Base-by-base conservation (phyloP, 35 echinoderm and acorn worm species). In the Ophioderma brevispina region DNA sequence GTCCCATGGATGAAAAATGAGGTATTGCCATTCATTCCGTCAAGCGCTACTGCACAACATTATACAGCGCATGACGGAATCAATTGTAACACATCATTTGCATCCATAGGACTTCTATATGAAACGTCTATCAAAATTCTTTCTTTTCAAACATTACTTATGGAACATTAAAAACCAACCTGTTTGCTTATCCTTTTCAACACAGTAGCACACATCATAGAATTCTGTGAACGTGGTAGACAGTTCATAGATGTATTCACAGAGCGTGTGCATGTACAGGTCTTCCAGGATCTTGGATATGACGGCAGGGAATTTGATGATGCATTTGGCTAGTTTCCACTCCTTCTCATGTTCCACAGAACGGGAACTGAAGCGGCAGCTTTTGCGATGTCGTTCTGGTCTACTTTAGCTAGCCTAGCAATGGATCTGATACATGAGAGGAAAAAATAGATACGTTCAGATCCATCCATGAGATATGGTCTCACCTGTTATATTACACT, bases 151-250 rank as follows among this genome's bases (percentile, higher is more conserved):
- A n/a, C n/a, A n/a, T n/a, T n/a, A n/a, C n/a, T n/a, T n/a, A n/a
- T n/a, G n/a, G n/a, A n/a, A n/a, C n/a, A n/a, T n/a, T n/a, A n/a
- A n/a, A n/a, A n/a, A n/a, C n/a, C n/a, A n/a, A 46, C 41, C 41
- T 8, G 41, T 46, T 17, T 46, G 41, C 41, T 46, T 46, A 46
- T 46, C n/a, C n/a, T n/a, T n/a, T 38, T 90, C 87, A 21, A 98
- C 94, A 40, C 96, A 98, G 50, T 98, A 98, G 76, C 96, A 98
- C 49, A 87, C 90, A 38, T 98, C 96, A 40, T 98, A 98, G 91
- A 98, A 98, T 49, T 98, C 96, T 32, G 97, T 99, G 88, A 99
- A 99, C 0, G 94, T 99, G 40, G 91, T 99, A 32, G 97, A 88
- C 34, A 99, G 52, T 76, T 99, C 97, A 30, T 95, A 99, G 19